Base-by-base conservation (phyloP, 2,888 invertebrate genomes). In the Megaustenia siamemsis region DNA sequence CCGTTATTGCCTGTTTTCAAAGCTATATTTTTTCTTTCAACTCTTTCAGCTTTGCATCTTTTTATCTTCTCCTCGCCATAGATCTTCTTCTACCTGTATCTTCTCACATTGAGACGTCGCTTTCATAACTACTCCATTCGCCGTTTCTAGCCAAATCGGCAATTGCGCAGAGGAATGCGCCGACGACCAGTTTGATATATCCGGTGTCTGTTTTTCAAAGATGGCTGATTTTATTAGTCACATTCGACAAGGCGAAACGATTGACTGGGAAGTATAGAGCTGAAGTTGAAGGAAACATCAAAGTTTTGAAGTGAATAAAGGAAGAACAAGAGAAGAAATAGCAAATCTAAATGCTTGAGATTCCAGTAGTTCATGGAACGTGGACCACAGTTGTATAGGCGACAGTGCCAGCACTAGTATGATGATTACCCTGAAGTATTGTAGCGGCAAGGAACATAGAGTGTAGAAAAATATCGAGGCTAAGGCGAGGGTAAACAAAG, bases 21-120 rank as follows among this genome's bases (percentile, higher is more conserved):
- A 6, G 73, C 32, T 73, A 73, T 73, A n/a, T n/a, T n/a, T 35
- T 73, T 49, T 32, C 49, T 6, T 18, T 32, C 45, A 73, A 18
- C 32, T 45, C 71, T 73, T 73, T 73, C 49, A 73, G 49, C 73
- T 73, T 73, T 49, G 73, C 32, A 32, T 73, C 73, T 73, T 49
- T 71, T 28, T 32, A 73, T 73, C 49, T 15, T 15, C 5, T 73
- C 32, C 53, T 73, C 71, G 43, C 28, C 45, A 43, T 71, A 71
- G 5, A 43, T 73, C 49, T 49, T 49, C 49, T 49, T 49, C 32
- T 21, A 15, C 18, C 73, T 49, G 73, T 49, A 45, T 32, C 45
- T 49, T n/a, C 32, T 49, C 4, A 6, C 49, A 32, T 32, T 18
- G 43, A 10, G 73, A 49, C 53, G 45, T 15, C 32, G 49, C 35